Evolutionary conservation across 2,888 invertebrate genomes (phyloP).

Genomic region (Rhaphigaster nebulosa): DNA sequence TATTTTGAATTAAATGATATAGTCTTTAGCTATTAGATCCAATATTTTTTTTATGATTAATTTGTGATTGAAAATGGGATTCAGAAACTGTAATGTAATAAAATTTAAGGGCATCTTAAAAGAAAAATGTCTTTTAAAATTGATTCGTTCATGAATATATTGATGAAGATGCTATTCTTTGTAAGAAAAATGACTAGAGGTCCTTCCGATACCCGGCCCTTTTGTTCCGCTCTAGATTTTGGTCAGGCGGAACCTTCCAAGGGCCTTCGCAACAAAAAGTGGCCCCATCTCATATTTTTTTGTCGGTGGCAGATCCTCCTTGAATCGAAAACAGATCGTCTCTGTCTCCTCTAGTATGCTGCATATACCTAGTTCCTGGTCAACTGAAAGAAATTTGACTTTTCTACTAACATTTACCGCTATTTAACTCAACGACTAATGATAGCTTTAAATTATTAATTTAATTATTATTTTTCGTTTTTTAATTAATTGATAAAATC

Average conservation of each 20-base stretch:
- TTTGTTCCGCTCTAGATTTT: not conserved
- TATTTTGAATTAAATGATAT: too few relatives aligned
- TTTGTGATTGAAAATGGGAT: not conserved
- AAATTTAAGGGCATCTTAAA: not conserved
- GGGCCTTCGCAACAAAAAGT: not conserved
- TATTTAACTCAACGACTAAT: not conserved
- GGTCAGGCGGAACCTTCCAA: not conserved
- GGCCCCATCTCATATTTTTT: not conserved
- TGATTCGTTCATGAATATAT: slow-evolving; percentile 26
- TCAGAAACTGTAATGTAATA: not conserved
- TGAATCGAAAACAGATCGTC: slow-evolving; percentile 2
- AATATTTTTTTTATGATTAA: not conserved
- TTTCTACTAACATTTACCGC: not conserved
- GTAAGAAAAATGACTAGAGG: not conserved
- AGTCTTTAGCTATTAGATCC: not conserved
- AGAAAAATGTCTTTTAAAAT: not conserved
- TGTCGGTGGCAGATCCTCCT: not conserved
- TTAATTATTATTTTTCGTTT: too few relatives aligned
- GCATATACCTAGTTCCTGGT: not conserved
- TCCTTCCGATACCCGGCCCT: not conserved
- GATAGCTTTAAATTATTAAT: too few relatives aligned
- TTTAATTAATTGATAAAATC: too few relatives aligned
- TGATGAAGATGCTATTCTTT: slow-evolving; percentile 16
- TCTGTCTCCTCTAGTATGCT: not conserved
- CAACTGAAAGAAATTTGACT: not conserved